Base-by-base conservation (phyloP, 2,113 vertebrate genomes). In the Corvus moneduloides region DNA sequence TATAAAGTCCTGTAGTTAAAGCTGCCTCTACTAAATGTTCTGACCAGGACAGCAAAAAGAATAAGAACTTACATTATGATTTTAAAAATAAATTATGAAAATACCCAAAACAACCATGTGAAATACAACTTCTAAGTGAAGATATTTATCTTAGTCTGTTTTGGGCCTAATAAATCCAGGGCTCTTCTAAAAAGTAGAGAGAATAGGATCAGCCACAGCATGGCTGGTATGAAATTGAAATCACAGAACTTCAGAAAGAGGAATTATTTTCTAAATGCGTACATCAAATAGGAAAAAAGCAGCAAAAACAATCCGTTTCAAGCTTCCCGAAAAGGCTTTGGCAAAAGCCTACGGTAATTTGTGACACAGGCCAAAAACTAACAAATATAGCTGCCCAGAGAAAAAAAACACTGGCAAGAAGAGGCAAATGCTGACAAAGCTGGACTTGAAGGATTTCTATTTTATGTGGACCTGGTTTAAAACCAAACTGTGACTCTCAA, bases 401-500 rank as follows among this genome's bases (percentile, higher is more conserved):
- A 16, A 48, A 69, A 67, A 83, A 76, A 63, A 2, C 62, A 84
- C 74, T 74, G 79, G 95, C 88, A 97, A 94, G 87, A 91, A 90
- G 62, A 84, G 37, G 39, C 67, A 95, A 61, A 94, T 90, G 78
- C 76, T 84, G 74, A 92, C 87, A 94, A 92, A 92, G 84, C 83
- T 87, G 79, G 73, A 82, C 91, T 94, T 81, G 44, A 71, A 92
- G 69, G 71, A 61, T 83, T 81, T 72, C 66, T 63, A 73, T 75
- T 94, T 90, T 79, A 68, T 51, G 79, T 93, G 83, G 94, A 91
- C 89, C 80, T 69, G 49, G 78, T 92, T 96, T 94, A 87, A 93
- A 94, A 96, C 90, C 92, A 95, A 91, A 94, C 51, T 90, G 43
- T 94, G 94, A 93, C 93, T 95, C 92, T 96, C 55, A 28, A 35